Percentiles rank a stretch among this genome's conserved stretches.
These are phyloP conservation scores for Chironomus tentans DNA, from an alignment of 2,888 invertebrate genomes.

Conservation along the genomic window DNA sequence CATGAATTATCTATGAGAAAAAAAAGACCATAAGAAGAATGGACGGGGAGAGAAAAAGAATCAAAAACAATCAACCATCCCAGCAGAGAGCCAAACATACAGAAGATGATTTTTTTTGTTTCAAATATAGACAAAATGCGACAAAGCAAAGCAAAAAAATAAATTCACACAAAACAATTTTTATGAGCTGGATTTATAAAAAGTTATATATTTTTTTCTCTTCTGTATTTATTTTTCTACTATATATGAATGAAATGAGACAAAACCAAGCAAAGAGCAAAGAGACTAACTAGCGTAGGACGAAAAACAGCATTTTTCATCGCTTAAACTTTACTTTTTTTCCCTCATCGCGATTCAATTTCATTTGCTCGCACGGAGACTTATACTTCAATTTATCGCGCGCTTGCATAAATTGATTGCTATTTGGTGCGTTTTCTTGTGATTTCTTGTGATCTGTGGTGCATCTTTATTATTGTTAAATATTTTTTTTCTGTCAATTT, in stretches of 20 bases:
- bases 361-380: conserved; percentile 26
- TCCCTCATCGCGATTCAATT: conserved; percentile 17
- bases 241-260: conserved; percentile 26
- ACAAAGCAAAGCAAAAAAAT: conserved; percentile 4
- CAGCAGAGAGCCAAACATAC: no score
- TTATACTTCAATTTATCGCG: conserved; percentile 26
- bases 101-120: not conserved
- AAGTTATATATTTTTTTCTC: conserved; percentile 10
- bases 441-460: not conserved
- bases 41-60: no score
- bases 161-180: conserved; percentile 25
- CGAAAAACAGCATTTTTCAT: conserved; percentile 25
- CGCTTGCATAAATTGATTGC: conserved; percentile 22
- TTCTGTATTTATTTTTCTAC: not conserved
- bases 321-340: conserved; percentile 25
- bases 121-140: conserved; percentile 23
- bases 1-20: not conserved
- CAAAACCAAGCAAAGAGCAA: conserved; percentile 20
- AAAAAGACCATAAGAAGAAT: not conserved
- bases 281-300: conserved; percentile 24
- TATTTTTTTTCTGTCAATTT: not conserved
- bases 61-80: no score
- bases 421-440: not conserved
- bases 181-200: conserved; percentile 16
- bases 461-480: not conserved